Percentiles rank a stretch among this genome's conserved stretches.
phyloP scores from a whole-genome alignment of 1,140 invertebrate genomes.

The Neodiprion virginianus region DNA sequence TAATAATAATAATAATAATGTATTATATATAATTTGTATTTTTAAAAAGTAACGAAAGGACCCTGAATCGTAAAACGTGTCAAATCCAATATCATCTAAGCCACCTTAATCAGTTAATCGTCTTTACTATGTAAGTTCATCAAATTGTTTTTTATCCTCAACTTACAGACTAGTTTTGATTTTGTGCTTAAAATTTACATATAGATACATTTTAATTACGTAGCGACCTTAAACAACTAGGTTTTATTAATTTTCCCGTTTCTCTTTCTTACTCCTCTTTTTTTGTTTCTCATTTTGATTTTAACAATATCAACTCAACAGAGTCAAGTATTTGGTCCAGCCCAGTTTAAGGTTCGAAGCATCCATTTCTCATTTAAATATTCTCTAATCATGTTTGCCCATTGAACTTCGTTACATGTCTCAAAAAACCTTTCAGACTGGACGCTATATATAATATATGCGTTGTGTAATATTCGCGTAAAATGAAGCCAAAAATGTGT shows the following conservation, averaged over 20 bases:
- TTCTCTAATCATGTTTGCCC: no score
- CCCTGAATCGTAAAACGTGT: slow-evolving; percentile 43
- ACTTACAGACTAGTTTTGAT: slow-evolving; percentile 39
- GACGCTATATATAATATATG: no score
- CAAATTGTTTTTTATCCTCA: no score
- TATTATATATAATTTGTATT: background rate
- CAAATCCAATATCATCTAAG: slow-evolving; percentile 38
- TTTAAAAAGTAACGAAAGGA: slow-evolving; percentile 34
- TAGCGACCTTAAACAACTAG: background rate
- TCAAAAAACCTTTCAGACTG: no score
- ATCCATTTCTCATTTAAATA: no score
- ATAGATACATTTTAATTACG: slow-evolving; percentile 2
- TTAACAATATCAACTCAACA: no score
- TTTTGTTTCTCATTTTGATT: no score
- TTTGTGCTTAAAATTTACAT: slow-evolving; percentile 17
- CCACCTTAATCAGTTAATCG: slow-evolving; percentile 17
- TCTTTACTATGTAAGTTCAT: no score
- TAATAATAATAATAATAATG: no score
- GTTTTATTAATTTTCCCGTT: background rate
- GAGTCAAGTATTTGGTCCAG: background rate
- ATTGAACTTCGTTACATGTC: no score
- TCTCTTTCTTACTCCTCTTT: no score
- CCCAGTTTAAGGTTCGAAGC: no score
- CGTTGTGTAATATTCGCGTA: background rate
- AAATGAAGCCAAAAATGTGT: background rate